Evolutionary conservation across 1,140 invertebrate species (phyloP).

Genomic region (Drosophila chauvacae): DNA sequence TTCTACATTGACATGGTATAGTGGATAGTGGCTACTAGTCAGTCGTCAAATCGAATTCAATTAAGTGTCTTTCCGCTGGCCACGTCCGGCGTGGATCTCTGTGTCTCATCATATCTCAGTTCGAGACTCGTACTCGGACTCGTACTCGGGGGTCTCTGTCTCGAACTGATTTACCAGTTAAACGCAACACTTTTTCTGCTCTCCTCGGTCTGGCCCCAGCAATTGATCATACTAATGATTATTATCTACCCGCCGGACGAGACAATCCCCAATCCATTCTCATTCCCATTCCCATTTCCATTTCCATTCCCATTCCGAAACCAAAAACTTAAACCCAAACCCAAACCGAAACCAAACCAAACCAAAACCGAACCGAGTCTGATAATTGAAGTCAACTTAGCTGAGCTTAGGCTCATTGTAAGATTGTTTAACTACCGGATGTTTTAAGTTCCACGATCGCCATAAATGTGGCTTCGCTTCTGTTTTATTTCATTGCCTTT

Average conservation of each 20-base stretch:
- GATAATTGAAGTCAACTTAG: conserved; percentile 79
- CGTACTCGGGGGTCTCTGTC: neutral
- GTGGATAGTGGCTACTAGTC: conserved; percentile 5
- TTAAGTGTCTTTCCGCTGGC: conserved; percentile 77
- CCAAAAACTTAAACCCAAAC: conserved; percentile 7
- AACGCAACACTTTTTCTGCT: conserved; percentile 80
- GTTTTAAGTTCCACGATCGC: conserved; percentile 64
- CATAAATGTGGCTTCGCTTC: conserved; percentile 37
- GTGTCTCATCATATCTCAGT: conserved; percentile 28
- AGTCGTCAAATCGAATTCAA: conserved; percentile 79
- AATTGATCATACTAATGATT: conserved; percentile 81
- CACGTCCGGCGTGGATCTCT: conserved; percentile 58
- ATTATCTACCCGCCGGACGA: conserved; percentile 64
- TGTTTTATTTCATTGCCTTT: conserved; percentile 8
- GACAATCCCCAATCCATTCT: conserved; percentile 26
- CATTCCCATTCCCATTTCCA: conserved; percentile 19
- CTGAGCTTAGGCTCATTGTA: conserved; percentile 59
- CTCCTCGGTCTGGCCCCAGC: conserved; percentile 18
- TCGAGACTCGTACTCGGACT: neutral
- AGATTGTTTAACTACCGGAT: conserved; percentile 76
- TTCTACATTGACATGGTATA: conserved; percentile 71
- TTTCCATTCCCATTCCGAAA: conserved; percentile 6
- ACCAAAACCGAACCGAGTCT: conserved; percentile 35
- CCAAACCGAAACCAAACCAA: neutral
- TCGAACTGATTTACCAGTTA: conserved; percentile 78